phyloP scores from a whole-genome alignment of 2,888 invertebrate genomes.

The Lochmaea crataegi region DNA sequence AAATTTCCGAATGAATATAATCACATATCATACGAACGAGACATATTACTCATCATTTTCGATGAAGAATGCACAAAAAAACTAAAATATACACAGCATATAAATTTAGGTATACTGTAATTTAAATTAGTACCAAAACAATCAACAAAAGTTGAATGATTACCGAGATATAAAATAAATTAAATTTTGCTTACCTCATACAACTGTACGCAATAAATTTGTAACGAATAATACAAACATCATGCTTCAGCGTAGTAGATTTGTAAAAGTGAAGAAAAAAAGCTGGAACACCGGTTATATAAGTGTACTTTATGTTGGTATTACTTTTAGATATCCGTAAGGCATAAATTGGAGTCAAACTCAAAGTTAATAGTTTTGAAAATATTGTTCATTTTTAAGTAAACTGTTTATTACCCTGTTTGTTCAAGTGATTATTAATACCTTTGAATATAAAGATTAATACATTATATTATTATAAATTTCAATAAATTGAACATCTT shows the following conservation, averaged over 20 bases:
- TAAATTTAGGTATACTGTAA: not conserved
- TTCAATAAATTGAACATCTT: too few relatives aligned
- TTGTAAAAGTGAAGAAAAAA: not conserved
- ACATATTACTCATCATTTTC: conserved; percentile 31
- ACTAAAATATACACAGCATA: not conserved
- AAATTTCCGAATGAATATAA: conserved; percentile 32
- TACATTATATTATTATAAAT: too few relatives aligned
- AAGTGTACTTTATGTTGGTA: not conserved
- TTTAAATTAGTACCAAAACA: not conserved
- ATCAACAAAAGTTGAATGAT: not conserved
- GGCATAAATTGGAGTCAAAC: not conserved
- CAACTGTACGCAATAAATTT: not conserved
- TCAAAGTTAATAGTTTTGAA: too few relatives aligned
- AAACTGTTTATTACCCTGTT: too few relatives aligned
- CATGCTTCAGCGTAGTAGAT: accelerated
- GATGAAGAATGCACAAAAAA: not conserved
- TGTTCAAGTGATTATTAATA: too few relatives aligned
- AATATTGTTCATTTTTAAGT: too few relatives aligned
- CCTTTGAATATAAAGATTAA: too few relatives aligned
- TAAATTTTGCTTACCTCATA: not conserved
- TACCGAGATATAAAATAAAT: not conserved
- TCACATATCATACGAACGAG: conserved; percentile 45
- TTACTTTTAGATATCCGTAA: not conserved
- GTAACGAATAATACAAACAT: too few relatives aligned
- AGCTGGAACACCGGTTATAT: not conserved